Percentiles rank a stretch among this genome's conserved stretches.
Conservation (phyloP, 2,888 invertebrate species). For the Noctua comes region DNA sequence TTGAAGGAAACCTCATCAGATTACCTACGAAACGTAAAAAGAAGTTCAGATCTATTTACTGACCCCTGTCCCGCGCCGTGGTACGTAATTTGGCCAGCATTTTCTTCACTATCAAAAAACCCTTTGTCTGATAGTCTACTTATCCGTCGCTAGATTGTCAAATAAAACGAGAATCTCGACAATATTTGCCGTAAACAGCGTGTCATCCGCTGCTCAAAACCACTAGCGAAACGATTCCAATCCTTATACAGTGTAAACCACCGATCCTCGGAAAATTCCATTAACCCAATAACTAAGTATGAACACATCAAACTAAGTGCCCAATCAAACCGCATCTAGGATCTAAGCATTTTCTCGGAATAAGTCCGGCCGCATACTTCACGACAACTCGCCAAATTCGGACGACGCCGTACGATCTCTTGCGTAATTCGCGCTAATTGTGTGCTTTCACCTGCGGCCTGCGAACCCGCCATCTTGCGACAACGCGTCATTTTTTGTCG, state of each 20-base stretch:
- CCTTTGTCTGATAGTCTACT: not conserved
- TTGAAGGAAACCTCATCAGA: not conserved
- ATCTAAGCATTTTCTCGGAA: slow-evolving; percentile 54
- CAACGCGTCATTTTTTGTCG: slow-evolving; percentile 71
- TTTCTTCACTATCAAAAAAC: not conserved
- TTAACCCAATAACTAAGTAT: slow-evolving; percentile 32
- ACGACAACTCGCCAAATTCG: slow-evolving; percentile 66
- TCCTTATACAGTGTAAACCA: slow-evolving; percentile 8
- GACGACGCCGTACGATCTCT: slow-evolving; percentile 56
- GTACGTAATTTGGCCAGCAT: not conserved
- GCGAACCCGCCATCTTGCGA: slow-evolving; percentile 71
- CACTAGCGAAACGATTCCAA: not conserved
- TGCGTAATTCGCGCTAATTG: slow-evolving; percentile 75
- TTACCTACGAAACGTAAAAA: not conserved
- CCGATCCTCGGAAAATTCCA: slow-evolving; percentile 41
- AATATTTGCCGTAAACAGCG: not conserved
- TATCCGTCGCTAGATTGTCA: not conserved
- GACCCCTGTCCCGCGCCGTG: not conserved
- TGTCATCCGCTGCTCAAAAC: slow-evolving; percentile 6
- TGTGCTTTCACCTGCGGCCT: slow-evolving; percentile 72
- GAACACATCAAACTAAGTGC: slow-evolving; percentile 26
- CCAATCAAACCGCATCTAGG: slow-evolving; percentile 37
- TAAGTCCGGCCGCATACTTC: slow-evolving; percentile 59
- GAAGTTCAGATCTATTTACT: not conserved
- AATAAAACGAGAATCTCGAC: not conserved